phyloP scores from a whole-genome alignment of 1,140 invertebrate species.

The Plodia interpunctella region DNA sequence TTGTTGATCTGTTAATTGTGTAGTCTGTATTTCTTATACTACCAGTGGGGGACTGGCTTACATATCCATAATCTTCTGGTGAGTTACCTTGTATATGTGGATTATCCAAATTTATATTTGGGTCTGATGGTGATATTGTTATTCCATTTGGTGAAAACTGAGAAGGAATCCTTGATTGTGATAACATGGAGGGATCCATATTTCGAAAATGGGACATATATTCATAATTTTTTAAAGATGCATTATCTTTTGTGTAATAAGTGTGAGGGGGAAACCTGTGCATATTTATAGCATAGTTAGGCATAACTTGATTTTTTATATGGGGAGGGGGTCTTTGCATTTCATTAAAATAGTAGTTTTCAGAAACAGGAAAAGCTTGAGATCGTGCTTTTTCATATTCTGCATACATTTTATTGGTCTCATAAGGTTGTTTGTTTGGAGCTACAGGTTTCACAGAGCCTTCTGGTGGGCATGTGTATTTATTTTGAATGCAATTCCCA shows the following conservation, averaged over 20 bases:
- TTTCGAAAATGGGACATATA: conserved; percentile 45
- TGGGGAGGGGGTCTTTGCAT: conserved; percentile 34
- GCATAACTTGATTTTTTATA: conserved; percentile 45
- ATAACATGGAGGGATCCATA: conserved; percentile 41
- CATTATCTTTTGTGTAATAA: conserved; percentile 60
- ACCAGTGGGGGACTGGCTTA: conserved; percentile 66
- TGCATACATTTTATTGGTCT: conserved; percentile 54
- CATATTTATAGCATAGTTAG: conserved; percentile 46
- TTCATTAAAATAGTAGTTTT: conserved; percentile 56
- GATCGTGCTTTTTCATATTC: conserved; percentile 49
- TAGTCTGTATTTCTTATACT: conserved; percentile 68
- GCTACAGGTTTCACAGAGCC: conserved; percentile 36
- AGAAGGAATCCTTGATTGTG: conserved; percentile 46
- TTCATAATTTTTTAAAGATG: conserved; percentile 50
- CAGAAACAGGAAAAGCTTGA: conserved; percentile 46
- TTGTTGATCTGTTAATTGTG: conserved; percentile 38
- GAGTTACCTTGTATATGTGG: conserved; percentile 41
- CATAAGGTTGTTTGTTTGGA: conserved; percentile 55
- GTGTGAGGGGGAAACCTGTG: conserved; percentile 42
- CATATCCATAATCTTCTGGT: conserved; percentile 74
- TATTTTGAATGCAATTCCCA: conserved; percentile 53
- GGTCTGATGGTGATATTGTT: conserved; percentile 68
- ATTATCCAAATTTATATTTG: conserved; percentile 65
- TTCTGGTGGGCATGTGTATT: conserved; percentile 50
- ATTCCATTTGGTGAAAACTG: conserved; percentile 65